Evolutionary conservation across 2,797 vertebrate species (phyloP).

Genomic region (Takifugu rubripes): DNA sequence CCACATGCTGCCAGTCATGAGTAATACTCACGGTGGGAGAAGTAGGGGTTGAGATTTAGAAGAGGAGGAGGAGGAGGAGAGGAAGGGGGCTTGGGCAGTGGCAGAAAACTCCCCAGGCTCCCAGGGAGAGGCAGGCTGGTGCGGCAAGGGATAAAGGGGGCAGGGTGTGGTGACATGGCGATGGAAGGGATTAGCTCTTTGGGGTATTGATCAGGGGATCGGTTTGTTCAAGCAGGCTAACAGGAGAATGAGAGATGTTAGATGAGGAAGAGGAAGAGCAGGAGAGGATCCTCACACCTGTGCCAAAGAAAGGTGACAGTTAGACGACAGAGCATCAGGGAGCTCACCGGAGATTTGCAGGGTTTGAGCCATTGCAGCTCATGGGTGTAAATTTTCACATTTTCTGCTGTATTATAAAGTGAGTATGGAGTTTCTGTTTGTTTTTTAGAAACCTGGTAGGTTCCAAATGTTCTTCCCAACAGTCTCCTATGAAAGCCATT

Average conservation of each 20-base stretch:
- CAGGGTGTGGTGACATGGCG: slow-evolving; percentile 16
- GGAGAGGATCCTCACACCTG: slow-evolving; percentile 69
- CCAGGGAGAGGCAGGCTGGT: slow-evolving; percentile 51
- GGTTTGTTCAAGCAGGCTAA: slow-evolving; percentile 26
- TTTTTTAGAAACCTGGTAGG: too few relatives aligned
- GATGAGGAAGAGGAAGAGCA: slow-evolving; percentile 68
- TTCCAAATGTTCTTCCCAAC: too few relatives aligned
- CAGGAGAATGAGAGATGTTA: slow-evolving; percentile 36
- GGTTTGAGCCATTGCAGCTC: background rate
- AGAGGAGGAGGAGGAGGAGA: slow-evolving; percentile 31
- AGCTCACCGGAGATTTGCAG: background rate
- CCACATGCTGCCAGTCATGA: slow-evolving; percentile 57
- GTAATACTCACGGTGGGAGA: slow-evolving; percentile 70
- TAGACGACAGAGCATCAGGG: slow-evolving; percentile 38
- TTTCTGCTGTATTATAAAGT: background rate
- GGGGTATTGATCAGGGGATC: slow-evolving; percentile 14
- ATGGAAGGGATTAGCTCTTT: slow-evolving; percentile 23
- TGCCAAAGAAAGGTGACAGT: slow-evolving; percentile 63
- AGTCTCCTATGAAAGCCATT: slow-evolving; percentile 2
- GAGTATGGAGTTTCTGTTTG: too few relatives aligned
- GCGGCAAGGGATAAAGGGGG: slow-evolving; percentile 38
- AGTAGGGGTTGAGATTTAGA: slow-evolving; percentile 50
- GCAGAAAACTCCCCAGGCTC: slow-evolving; percentile 46
- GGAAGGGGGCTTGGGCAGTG: slow-evolving; percentile 38
- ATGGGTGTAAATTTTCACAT: slow-evolving; percentile 19